Evolutionary conservation across 2,113 vertebrate genomes (phyloP).

Genomic region (Seriola dumerili): DNA sequence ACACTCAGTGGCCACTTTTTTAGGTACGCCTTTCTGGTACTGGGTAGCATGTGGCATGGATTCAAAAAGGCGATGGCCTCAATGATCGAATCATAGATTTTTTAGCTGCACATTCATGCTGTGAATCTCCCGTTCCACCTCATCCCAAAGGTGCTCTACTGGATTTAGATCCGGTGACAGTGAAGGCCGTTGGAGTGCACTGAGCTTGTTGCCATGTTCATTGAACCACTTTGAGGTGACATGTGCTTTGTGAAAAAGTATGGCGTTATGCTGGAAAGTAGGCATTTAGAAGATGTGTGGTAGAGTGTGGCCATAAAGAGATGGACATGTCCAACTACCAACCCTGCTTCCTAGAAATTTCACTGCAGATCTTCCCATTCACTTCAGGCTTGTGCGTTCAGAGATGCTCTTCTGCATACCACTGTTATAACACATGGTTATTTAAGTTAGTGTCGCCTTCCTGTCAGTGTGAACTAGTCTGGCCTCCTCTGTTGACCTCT

Average conservation of each 20-base stretch:
- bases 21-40: background rate
- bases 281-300: no score
- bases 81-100: background rate
- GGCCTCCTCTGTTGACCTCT: background rate
- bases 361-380: background rate
- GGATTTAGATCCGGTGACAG: background rate
- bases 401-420: background rate
- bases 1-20: background rate
- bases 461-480: background rate
- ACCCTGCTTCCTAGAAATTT: background rate
- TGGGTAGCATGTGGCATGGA: no score
- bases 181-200: background rate
- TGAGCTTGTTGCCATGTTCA: background rate
- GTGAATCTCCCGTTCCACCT: background rate
- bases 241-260: no score
- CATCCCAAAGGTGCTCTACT: background rate
- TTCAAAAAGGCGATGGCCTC: background rate
- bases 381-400: background rate
- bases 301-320: background rate
- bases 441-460: background rate
- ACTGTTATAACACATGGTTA: background rate
- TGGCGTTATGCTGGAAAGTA: no score
- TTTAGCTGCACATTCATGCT: background rate
- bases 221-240: no score
- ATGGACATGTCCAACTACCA: background rate